Percentiles rank a stretch among this genome's conserved stretches.
phyloP scores from a whole-genome alignment of 2,113 vertebrate species.

The Alectura lathami region DNA sequence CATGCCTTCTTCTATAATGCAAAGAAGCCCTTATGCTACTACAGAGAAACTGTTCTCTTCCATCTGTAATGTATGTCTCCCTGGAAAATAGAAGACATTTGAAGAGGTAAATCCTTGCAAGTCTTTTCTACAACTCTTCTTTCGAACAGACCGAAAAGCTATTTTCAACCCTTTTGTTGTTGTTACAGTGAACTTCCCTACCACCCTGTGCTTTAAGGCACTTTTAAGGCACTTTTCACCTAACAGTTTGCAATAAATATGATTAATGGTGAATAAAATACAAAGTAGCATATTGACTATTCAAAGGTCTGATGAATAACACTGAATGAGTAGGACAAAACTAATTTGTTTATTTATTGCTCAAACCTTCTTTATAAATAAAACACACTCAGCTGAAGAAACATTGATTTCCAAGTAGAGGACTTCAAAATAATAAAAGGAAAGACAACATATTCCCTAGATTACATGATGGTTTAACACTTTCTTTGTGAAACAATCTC shows the following conservation, averaged over 20 bases:
- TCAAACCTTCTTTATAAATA: neutral
- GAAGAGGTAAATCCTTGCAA: neutral
- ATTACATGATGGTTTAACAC: neutral
- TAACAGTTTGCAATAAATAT: neutral
- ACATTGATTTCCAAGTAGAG: neutral
- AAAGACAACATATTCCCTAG: neutral
- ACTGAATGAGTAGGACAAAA: neutral
- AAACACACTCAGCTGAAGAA: neutral
- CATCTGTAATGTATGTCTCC: neutral
- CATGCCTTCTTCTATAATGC: neutral
- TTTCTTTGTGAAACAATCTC: neutral
- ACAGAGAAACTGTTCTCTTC: neutral
- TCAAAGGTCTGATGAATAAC: neutral
- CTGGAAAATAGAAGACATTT: neutral
- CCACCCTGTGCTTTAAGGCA: neutral
- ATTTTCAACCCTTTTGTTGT: neutral
- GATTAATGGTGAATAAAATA: neutral
- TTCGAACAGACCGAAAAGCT: neutral
- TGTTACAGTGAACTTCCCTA: neutral
- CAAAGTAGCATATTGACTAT: neutral
- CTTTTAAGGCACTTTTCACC: neutral
- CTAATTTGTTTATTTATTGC: neutral
- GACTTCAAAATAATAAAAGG: neutral
- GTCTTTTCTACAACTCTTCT: neutral
- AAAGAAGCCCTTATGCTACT: neutral